Percentiles rank a stretch among this genome's conserved stretches.
Conservation (phyloP, 1,140 invertebrate species). For the Rhopalosiphum padi region DNA sequence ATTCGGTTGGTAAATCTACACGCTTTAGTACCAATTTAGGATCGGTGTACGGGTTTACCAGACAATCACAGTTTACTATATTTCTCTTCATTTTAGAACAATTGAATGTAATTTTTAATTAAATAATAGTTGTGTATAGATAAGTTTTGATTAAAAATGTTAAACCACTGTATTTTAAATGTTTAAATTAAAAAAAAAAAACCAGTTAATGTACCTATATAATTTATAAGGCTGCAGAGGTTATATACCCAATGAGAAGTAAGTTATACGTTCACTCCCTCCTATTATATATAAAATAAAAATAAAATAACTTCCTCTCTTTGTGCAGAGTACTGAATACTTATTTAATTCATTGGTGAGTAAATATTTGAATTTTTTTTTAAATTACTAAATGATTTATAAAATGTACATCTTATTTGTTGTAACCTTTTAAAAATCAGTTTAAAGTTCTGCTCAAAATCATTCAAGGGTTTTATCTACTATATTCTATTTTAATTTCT, state of each 20-base stretch:
- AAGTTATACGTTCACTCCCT: constrained; percentile 25
- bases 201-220: background rate
- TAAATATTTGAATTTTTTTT: background rate
- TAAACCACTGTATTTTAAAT: background rate
- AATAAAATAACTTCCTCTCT: constrained; percentile 16
- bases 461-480: background rate
- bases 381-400: constrained; percentile 9
- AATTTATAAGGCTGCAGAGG: constrained; percentile 12
- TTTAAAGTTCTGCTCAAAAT: background rate
- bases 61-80: background rate
- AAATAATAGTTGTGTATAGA: background rate
- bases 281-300: background rate
- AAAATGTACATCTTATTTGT: background rate
- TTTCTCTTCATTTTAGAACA: background rate
- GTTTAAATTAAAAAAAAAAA: constrained; percentile 14
- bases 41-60: background rate
- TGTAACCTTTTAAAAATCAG: background rate
- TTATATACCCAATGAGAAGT: background rate
- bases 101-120: background rate
- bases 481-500: background rate
- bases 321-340: background rate
- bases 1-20: background rate
- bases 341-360: background rate
- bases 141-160: constrained; percentile 15
- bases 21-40: background rate